phyloP scores from a whole-genome alignment of 1,140 invertebrate species.

The Argopecten irradians region DNA sequence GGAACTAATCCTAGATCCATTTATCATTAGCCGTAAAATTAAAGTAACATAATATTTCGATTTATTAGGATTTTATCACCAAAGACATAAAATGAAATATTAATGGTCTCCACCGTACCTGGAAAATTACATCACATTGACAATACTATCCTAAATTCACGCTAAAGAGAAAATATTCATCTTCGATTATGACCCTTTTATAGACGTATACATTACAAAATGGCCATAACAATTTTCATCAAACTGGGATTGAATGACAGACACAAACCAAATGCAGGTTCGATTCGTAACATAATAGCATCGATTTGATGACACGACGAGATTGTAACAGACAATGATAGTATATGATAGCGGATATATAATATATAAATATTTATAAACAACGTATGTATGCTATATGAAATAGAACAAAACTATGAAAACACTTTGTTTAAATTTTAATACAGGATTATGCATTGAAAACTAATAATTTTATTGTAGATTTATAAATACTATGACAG shows the following conservation, averaged over 20 bases:
- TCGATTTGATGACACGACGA: not conserved
- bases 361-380: too few relatives aligned
- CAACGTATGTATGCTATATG: too few relatives aligned
- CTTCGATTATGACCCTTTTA: not conserved
- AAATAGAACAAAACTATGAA: too few relatives aligned
- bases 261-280: not conserved
- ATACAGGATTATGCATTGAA: too few relatives aligned
- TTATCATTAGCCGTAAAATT: not conserved
- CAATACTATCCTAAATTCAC: conserved; percentile 22
- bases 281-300: not conserved
- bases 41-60: conserved; percentile 16
- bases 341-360: too few relatives aligned
- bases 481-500: too few relatives aligned
- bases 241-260: not conserved
- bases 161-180: conserved; percentile 2
- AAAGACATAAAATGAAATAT: conserved; percentile 1
- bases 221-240: conserved; percentile 1
- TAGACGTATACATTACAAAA: conserved; percentile 10
- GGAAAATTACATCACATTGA: not conserved
- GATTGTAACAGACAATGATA: not conserved
- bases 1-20: not conserved
- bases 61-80: not conserved
- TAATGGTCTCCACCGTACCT: not conserved
- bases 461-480: too few relatives aligned
- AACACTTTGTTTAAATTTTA: too few relatives aligned